Evolutionary conservation across 1,140 invertebrate genomes (phyloP).

Genomic region (Diorhabda sublineata): DNA sequence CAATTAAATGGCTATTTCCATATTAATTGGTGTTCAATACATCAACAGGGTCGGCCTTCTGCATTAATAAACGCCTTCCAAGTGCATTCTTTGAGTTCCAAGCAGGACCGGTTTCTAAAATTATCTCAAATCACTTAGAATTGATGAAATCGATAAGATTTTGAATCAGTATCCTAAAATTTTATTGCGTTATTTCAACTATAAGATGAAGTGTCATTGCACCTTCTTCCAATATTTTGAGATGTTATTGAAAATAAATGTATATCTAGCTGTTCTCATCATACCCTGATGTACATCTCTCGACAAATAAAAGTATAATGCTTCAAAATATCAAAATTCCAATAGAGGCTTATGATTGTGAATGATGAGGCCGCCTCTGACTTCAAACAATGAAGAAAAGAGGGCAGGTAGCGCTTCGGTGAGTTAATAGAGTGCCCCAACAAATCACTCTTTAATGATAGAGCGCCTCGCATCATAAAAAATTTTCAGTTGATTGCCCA

Average conservation of each 20-base stretch:
- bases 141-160: too few species aligned
- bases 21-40: background rate
- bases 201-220: too few species aligned
- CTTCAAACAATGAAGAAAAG: background rate
- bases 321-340: too few species aligned
- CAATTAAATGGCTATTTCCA: constrained; percentile 1
- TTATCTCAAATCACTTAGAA: background rate
- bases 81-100: background rate
- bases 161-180: too few species aligned
- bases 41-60: background rate
- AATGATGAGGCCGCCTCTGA: background rate
- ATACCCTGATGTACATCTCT: too few species aligned
- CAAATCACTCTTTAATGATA: constrained; percentile 26
- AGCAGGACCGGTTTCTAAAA: background rate
- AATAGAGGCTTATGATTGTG: too few species aligned
- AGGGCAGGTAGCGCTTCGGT: constrained; percentile 22
- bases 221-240: too few species aligned
- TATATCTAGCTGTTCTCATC: too few species aligned
- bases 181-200: too few species aligned
- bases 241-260: too few species aligned
- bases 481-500: constrained; percentile 6
- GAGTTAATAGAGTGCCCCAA: constrained; percentile 25
- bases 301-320: too few species aligned
- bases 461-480: constrained; percentile 15
- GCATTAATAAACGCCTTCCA: background rate